Conservation (phyloP, 1,140 invertebrate genomes). For the Daktulosphaira vitifoliae region DNA sequence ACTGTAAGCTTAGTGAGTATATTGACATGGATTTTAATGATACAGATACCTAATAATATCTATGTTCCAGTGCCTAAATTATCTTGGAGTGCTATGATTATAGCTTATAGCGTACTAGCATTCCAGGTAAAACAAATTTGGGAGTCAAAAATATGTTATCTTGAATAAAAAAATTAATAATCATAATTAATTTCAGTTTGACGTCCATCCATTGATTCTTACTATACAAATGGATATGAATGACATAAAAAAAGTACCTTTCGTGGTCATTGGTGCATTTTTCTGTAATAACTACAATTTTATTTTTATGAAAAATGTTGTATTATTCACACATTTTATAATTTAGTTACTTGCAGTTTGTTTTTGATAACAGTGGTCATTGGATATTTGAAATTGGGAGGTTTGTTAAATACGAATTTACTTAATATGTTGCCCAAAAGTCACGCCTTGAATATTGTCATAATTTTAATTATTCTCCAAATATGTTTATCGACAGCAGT, state of each 20-base stretch:
- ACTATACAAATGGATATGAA: slow-evolving; percentile 73
- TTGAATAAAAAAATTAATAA: too few species aligned
- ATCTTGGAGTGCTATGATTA: slow-evolving; percentile 47
- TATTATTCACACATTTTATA: neutral
- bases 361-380: slow-evolving; percentile 55
- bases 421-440: slow-evolving; percentile 47
- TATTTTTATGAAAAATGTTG: too few species aligned
- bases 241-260: slow-evolving; percentile 53
- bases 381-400: slow-evolving; percentile 54
- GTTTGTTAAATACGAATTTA: slow-evolving; percentile 46
- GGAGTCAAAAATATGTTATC: too few species aligned
- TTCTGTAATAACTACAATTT: too few species aligned
- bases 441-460: slow-evolving; percentile 50
- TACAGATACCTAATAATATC: slow-evolving; percentile 40
- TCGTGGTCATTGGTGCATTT: slow-evolving; percentile 57
- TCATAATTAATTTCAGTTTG: slow-evolving; percentile 57
- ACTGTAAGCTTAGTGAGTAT: slow-evolving; percentile 51
- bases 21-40: slow-evolving; percentile 49
- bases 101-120: slow-evolving; percentile 55
- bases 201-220: slow-evolving; percentile 67
- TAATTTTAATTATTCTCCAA: slow-evolving; percentile 61
- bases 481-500: slow-evolving; percentile 65
- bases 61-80: slow-evolving; percentile 35
- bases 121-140: slow-evolving; percentile 51
- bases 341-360: slow-evolving; percentile 52